Conservation (phyloP, 2,888 invertebrate species). For the Rhorus exstirpatorius region DNA sequence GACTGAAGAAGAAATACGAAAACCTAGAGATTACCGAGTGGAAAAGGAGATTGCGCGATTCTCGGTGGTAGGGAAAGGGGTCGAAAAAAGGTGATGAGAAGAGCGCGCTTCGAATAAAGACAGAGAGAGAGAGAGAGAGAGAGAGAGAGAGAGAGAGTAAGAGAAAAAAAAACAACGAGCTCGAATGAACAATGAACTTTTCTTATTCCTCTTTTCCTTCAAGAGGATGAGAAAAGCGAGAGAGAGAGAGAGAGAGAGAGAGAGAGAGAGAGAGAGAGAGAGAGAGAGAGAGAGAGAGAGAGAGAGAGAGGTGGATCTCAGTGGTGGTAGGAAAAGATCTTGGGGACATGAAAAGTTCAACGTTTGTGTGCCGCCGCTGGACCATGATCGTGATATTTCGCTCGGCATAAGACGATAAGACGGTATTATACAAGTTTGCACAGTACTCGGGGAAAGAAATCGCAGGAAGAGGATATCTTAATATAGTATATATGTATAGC, state of each 20-base stretch:
- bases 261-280: constrained; percentile 14
- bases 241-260: no score
- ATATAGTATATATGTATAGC: constrained; percentile 21
- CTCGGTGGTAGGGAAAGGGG: constrained; percentile 22
- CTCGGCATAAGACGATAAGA: constrained; percentile 64
- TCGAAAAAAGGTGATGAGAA: constrained; percentile 45
- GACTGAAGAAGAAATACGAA: constrained; percentile 59
- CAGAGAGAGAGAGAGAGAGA: constrained; percentile 5
- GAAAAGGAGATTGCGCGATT: constrained; percentile 55
- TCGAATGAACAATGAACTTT: constrained; percentile 63
- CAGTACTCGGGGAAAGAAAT: constrained; percentile 56
- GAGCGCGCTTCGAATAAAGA: constrained; percentile 44
- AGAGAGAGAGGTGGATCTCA: constrained; percentile 6
- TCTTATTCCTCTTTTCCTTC: constrained; percentile 59
- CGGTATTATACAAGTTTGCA: constrained; percentile 66
- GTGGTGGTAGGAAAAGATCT: constrained; percentile 18
- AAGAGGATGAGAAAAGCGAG: no score
- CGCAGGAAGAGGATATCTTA: constrained; percentile 54
- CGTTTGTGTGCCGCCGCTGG: constrained; percentile 58
- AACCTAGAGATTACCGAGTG: constrained; percentile 56
- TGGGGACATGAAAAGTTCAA: constrained; percentile 63
- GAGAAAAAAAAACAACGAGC: constrained; percentile 27
- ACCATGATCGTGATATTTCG: constrained; percentile 64
- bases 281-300: constrained; percentile 6
- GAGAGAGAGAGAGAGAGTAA: not conserved